Conservation (phyloP, 1,140 invertebrate species). For the Sycophaga agraensis region DNA sequence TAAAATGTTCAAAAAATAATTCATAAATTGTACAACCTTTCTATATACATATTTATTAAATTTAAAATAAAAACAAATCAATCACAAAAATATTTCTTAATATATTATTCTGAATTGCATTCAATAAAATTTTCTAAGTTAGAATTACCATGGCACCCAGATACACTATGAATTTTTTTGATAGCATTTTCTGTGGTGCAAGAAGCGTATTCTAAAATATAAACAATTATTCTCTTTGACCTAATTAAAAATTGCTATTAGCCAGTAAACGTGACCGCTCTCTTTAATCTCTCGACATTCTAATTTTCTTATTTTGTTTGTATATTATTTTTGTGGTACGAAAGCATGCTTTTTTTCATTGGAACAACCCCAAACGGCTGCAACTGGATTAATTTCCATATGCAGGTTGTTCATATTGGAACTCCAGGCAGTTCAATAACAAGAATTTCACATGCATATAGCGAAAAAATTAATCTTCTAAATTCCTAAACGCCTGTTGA, state of each 20-base stretch:
- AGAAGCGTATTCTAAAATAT: constrained; percentile 20
- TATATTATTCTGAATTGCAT: constrained; percentile 5
- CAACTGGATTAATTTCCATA: constrained; percentile 32
- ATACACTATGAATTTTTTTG: constrained; percentile 28
- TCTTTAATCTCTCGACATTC: constrained; percentile 19
- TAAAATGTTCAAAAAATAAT: constrained; percentile 15
- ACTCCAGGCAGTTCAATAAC: constrained; percentile 34
- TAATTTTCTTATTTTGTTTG: constrained; percentile 11
- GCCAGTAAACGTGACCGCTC: constrained; percentile 14
- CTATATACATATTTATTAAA: not conserved
- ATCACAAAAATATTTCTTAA: constrained; percentile 10
- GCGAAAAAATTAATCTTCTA: constrained; percentile 86
- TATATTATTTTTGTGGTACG: constrained; percentile 15
- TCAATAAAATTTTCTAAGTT: constrained; percentile 29
- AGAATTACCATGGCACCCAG: constrained; percentile 10
- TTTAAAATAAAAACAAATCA: not conserved
- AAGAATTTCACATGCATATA: constrained; percentile 32
- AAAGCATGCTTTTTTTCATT: constrained; percentile 34
- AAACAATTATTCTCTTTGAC: constrained; percentile 17
- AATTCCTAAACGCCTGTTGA: constrained; percentile 95
- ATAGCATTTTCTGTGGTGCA: constrained; percentile 24
- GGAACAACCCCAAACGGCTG: constrained; percentile 50
- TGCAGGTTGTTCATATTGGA: constrained; percentile 23
- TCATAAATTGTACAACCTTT: constrained; percentile 9
- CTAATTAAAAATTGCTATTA: constrained; percentile 17